Conservation (phyloP, 2,113 vertebrate species). For the Apeltes quadracus region DNA sequence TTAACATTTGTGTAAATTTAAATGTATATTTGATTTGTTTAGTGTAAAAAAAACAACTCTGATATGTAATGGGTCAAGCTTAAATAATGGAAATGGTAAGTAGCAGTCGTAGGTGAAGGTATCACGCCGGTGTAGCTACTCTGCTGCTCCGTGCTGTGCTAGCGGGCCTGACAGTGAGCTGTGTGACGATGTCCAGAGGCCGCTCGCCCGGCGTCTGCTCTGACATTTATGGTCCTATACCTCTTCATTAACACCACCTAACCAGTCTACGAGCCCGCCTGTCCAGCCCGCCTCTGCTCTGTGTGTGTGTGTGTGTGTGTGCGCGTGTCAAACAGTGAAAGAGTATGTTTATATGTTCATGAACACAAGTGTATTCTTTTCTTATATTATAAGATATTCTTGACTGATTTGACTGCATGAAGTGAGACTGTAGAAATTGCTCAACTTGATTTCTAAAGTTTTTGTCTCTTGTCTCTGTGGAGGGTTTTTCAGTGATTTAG, state of each 20-base stretch:
- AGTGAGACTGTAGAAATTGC: not conserved
- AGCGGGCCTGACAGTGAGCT: slow-evolving; percentile 66
- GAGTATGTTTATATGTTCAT: slow-evolving; percentile 32
- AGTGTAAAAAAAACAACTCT: too few species aligned
- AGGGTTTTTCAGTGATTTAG: not conserved
- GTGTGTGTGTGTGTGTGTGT: slow-evolving; percentile 29
- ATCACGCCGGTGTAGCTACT: not conserved
- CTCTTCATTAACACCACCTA: slow-evolving; percentile 90
- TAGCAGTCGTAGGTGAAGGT: not conserved
- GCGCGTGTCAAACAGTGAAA: slow-evolving; percentile 15
- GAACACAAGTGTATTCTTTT: slow-evolving; percentile 5
- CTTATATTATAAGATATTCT: not conserved
- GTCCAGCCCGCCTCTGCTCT: slow-evolving; percentile 41
- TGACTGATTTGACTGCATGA: not conserved
- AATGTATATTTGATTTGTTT: not conserved
- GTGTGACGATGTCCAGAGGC: slow-evolving; percentile 86
- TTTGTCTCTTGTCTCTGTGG: not conserved
- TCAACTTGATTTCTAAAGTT: not conserved
- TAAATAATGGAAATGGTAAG: not conserved
- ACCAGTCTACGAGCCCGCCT: slow-evolving; percentile 78
- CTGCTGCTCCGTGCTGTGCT: slow-evolving; percentile 24
- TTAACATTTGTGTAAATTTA: not conserved
- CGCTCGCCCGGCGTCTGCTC: slow-evolving; percentile 82
- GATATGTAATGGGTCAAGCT: too few species aligned
- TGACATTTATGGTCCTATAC: slow-evolving; percentile 87